These are phyloP conservation scores for Nesogale talazaci DNA, from an alignment of 2,113 vertebrate genomes.

Conservation along the genomic window DNA sequence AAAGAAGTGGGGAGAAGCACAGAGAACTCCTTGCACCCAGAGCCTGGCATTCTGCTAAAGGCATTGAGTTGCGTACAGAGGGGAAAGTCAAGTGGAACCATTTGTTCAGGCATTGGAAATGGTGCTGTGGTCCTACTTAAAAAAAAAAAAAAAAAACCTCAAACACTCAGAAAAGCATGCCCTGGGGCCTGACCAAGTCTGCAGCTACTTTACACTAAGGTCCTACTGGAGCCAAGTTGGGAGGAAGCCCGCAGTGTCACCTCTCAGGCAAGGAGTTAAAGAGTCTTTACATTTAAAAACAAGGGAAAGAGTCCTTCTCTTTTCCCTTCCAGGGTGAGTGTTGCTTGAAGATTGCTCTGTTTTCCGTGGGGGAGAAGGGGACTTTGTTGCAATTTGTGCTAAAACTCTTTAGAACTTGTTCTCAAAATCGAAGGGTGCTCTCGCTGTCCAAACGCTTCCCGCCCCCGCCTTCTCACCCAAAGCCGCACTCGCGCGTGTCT, in stretches of 20 bases:
- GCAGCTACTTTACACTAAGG: slow-evolving; percentile 37
- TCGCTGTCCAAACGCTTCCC: background rate
- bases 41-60: background rate
- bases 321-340: background rate
- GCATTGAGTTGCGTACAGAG: background rate
- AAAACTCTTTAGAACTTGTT: slow-evolving; percentile 55
- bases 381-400: background rate
- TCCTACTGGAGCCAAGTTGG: background rate
- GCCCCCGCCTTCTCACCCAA: background rate
- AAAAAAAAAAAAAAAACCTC: slow-evolving; percentile 1
- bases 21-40: background rate
- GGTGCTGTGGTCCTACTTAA: slow-evolving; percentile 2
- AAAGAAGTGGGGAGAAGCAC: background rate
- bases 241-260: background rate
- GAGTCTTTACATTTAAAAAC: background rate
- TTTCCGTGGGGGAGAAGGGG: background rate
- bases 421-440: slow-evolving; percentile 3
- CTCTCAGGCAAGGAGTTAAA: background rate
- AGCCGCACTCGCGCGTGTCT: background rate
- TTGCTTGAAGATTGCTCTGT: background rate
- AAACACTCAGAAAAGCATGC: background rate
- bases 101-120: slow-evolving; percentile 10
- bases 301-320: background rate
- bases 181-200: background rate
- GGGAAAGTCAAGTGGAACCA: background rate